Percentiles rank a stretch among this genome's conserved stretches.
Evolutionary conservation across 2,113 vertebrate genomes (phyloP).

Genomic region (Pseudorhombus dupliciocellatus): DNA sequence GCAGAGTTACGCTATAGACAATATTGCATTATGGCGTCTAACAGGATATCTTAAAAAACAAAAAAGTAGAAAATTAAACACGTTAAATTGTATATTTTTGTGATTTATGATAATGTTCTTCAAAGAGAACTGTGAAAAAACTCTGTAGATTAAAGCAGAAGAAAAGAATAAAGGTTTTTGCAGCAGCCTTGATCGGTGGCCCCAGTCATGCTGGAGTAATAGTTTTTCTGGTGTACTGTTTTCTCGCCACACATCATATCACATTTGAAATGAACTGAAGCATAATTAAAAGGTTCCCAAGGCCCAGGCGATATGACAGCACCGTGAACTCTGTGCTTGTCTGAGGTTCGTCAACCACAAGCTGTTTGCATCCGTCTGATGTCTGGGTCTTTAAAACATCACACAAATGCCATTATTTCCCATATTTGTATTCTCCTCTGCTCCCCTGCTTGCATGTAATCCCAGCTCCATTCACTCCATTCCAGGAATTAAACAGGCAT

Average conservation of each 20-base stretch:
- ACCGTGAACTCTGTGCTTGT: slow-evolving; percentile 39
- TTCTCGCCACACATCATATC: slow-evolving; percentile 36
- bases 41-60: no score
- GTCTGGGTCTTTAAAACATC: slow-evolving; percentile 31
- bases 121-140: no score
- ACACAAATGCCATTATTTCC: slow-evolving; percentile 56
- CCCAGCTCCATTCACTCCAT: slow-evolving; percentile 16
- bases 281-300: slow-evolving; percentile 60
- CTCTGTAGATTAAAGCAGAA: neutral
- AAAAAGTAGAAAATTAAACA: no score
- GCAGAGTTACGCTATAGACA: no score
- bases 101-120: no score
- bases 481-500: slow-evolving; percentile 34
- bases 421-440: slow-evolving; percentile 42
- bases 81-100: no score
- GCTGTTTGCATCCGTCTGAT: slow-evolving; percentile 50
- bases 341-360: slow-evolving; percentile 57
- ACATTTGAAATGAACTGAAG: slow-evolving; percentile 60
- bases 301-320: slow-evolving; percentile 37
- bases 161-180: no score
- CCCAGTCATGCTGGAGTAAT: slow-evolving; percentile 14
- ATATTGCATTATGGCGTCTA: no score
- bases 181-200: neutral
- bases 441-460: slow-evolving; percentile 12
- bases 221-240: slow-evolving; percentile 32